phyloP scores from a whole-genome alignment of 2,113 vertebrate species.

The Dromiciops gliroides region DNA sequence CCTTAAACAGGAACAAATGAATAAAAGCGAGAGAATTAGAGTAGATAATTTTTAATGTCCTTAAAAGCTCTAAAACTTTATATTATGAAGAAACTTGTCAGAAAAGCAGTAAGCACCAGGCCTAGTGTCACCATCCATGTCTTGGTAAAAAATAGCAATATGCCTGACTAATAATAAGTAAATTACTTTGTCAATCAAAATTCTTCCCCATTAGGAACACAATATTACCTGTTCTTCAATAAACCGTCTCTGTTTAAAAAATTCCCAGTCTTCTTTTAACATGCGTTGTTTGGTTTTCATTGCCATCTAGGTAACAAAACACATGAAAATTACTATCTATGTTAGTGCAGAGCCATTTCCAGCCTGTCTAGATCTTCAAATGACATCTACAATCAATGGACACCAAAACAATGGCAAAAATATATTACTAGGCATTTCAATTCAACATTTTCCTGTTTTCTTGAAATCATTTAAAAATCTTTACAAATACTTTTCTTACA shows the following conservation, averaged over 20 bases:
- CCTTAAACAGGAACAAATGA: neutral
- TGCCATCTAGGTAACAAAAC: constrained; percentile 85
- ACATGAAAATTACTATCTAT: neutral
- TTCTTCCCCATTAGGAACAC: neutral
- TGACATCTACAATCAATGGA: accelerated
- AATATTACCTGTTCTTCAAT: constrained; percentile 94
- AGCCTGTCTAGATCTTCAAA: neutral
- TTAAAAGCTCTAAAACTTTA: neutral
- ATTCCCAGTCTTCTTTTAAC: constrained; percentile 97
- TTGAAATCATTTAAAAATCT: neutral
- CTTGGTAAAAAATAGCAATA: neutral
- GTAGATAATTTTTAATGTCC: neutral
- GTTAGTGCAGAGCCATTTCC: neutral
- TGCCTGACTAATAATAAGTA: neutral
- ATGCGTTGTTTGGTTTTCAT: constrained; percentile 93
- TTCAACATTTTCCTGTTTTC: neutral
- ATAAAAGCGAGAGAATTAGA: neutral
- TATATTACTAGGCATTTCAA: too few species aligned
- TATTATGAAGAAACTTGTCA: neutral
- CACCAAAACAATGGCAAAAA: neutral
- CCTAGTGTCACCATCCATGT: neutral
- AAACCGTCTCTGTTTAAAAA: constrained; percentile 95
- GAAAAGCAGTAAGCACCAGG: neutral
- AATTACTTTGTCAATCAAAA: accelerated
- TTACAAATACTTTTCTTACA: neutral